These are phyloP conservation scores for Hecatera dysodea DNA, from an alignment of 2,888 invertebrate species.

Conservation along the genomic window DNA sequence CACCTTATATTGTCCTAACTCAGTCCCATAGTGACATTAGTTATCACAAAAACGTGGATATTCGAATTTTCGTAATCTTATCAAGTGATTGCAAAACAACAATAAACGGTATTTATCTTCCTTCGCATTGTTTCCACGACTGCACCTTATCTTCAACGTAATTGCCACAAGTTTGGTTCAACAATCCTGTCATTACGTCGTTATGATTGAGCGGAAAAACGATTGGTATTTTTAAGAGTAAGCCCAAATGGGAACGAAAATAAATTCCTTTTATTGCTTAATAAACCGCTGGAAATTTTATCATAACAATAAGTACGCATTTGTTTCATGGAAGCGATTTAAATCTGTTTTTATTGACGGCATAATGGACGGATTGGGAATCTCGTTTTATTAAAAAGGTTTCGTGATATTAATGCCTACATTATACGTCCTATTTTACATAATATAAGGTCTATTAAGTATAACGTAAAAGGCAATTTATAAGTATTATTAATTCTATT, in stretches of 20 bases:
- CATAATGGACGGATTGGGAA: slow-evolving; percentile 41
- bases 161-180: slow-evolving; percentile 49
- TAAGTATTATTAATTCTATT: not conserved
- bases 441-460: not conserved
- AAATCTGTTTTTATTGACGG: slow-evolving; percentile 53
- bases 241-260: slow-evolving; percentile 20
- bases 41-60: slow-evolving; percentile 7
- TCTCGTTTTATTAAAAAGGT: slow-evolving; percentile 37
- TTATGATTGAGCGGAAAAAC: slow-evolving; percentile 46
- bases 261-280: slow-evolving; percentile 49
- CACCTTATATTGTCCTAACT: too few relatives aligned
- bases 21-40: slow-evolving; percentile 11
- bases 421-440: slow-evolving; percentile 16
- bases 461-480: slow-evolving; percentile 14
- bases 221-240: slow-evolving; percentile 37
- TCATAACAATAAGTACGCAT: slow-evolving; percentile 55
- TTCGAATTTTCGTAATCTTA: slow-evolving; percentile 29
- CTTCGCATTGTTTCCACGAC: slow-evolving; percentile 32
- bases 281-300: slow-evolving; percentile 48
- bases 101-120: slow-evolving; percentile 49
- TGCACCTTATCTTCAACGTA: slow-evolving; percentile 50
- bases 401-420: slow-evolving; percentile 8
- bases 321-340: slow-evolving; percentile 37
- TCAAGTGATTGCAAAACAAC: slow-evolving; percentile 50
- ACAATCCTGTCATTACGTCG: slow-evolving; percentile 45